These are phyloP conservation scores for Monodelphis domestica DNA, from an alignment of 2,797 vertebrate species.

Conservation along the genomic window DNA sequence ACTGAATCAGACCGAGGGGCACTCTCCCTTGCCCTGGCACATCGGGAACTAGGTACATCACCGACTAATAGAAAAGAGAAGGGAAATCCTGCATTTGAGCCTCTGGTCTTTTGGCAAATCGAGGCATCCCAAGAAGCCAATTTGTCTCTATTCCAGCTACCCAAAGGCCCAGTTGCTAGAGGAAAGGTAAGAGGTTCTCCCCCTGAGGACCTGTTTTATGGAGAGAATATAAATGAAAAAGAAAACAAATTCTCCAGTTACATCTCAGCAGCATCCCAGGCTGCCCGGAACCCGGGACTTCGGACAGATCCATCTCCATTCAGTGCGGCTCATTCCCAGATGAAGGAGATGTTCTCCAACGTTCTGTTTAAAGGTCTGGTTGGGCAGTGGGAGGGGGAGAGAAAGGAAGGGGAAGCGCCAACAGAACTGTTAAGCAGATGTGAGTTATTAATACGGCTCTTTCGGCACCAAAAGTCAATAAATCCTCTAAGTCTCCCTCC, in stretches of 20 bases:
- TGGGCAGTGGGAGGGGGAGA: rapidly evolving
- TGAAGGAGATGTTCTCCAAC: rapidly evolving
- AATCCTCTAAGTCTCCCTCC: not conserved
- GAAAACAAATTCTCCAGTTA: not conserved
- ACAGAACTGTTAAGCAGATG: constrained; percentile 66
- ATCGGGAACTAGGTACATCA: not conserved
- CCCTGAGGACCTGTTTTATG: rapidly evolving
- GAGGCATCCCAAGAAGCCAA: not conserved
- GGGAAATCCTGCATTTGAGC: not conserved
- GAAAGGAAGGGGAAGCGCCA: rapidly evolving
- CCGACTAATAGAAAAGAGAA: not conserved
- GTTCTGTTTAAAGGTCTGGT: rapidly evolving
- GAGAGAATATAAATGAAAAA: not conserved
- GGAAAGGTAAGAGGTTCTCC: rapidly evolving
- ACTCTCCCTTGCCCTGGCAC: not conserved
- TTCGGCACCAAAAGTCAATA: constrained; percentile 34
- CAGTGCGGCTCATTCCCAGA: rapidly evolving
- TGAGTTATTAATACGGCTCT: constrained; percentile 42
- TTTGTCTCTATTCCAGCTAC: not conserved
- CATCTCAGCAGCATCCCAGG: not conserved
- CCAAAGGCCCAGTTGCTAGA: rapidly evolving
- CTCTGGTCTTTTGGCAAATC: not conserved
- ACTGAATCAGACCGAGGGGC: not conserved
- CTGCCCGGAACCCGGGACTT: not conserved
- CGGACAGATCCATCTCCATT: not conserved